Evolutionary conservation across 2,113 vertebrate genomes (phyloP).

Genomic region (Takifugu flavidus): DNA sequence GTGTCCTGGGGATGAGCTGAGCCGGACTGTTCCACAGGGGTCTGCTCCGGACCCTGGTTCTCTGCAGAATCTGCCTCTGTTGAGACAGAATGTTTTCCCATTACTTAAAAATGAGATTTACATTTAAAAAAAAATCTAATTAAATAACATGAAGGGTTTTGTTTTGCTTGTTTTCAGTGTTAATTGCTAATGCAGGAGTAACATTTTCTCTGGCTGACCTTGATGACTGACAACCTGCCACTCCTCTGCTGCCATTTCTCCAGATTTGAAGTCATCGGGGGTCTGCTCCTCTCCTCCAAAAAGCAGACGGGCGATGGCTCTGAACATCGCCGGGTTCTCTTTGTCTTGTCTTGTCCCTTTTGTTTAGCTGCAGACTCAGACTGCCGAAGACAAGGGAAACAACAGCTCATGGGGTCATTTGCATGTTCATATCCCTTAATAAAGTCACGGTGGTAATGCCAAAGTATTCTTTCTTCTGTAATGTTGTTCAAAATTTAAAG

Average conservation of each 20-base stretch:
- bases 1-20: conserved; percentile 13
- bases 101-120: background rate
- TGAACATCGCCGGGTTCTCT: conserved; percentile 78
- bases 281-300: conserved; percentile 76
- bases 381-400: conserved; percentile 5
- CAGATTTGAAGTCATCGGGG: conserved; percentile 65
- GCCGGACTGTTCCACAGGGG: conserved; percentile 3
- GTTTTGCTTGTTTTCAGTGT: background rate
- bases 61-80: conserved; percentile 44
- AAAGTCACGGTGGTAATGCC: too few species aligned
- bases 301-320: conserved; percentile 83
- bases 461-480: background rate
- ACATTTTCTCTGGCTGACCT: conserved; percentile 73
- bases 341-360: conserved; percentile 13
- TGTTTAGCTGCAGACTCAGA: conserved; percentile 2
- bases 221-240: conserved; percentile 89
- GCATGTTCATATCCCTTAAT: background rate
- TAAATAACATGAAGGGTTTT: background rate
- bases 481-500: conserved; percentile 31
- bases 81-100: background rate
- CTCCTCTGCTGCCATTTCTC: conserved; percentile 83
- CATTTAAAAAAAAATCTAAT: background rate
- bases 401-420: background rate
- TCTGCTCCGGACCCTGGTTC: conserved; percentile 17
- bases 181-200: background rate